Conservation (phyloP, 2,888 invertebrate species). For the Itoplectis maculator region DNA sequence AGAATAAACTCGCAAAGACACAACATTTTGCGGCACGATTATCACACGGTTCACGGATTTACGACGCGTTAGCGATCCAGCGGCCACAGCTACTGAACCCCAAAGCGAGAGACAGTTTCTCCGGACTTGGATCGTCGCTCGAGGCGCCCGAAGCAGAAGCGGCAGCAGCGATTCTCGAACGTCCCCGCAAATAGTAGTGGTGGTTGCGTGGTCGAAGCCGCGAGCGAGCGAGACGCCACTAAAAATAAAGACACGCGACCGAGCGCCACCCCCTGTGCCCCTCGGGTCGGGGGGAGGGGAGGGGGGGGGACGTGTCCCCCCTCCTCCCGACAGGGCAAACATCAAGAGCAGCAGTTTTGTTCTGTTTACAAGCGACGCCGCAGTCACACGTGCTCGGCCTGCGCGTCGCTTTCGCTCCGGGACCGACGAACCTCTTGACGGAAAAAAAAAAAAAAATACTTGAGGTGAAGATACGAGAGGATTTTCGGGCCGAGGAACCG, state of each 20-base stretch:
- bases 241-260: slow-evolving; percentile 66
- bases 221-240: slow-evolving; percentile 65
- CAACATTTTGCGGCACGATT: slow-evolving; percentile 10
- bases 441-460: neutral
- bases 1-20: too few species aligned
- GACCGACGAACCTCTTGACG: slow-evolving; percentile 17
- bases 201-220: slow-evolving; percentile 42
- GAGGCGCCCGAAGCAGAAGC: neutral
- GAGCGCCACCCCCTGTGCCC: neutral
- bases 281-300: too few species aligned
- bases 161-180: slow-evolving; percentile 38
- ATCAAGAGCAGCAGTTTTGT: slow-evolving; percentile 37
- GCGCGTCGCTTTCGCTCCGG: neutral
- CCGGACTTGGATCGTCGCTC: slow-evolving; percentile 36
- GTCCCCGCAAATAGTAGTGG: slow-evolving; percentile 45
- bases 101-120: slow-evolving; percentile 33
- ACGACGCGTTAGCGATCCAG: slow-evolving; percentile 19
- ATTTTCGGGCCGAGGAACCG: too few species aligned
- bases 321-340: neutral
- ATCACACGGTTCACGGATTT: slow-evolving; percentile 13
- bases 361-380: slow-evolving; percentile 61
- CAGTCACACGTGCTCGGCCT: neutral
- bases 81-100: slow-evolving; percentile 52
- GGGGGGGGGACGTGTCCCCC: too few species aligned
- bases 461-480: too few species aligned